Evolutionary conservation across 2,113 vertebrate genomes (phyloP), one percentile per base, ranked within the genome.

Genomic region (Sitta europaea): DNA sequence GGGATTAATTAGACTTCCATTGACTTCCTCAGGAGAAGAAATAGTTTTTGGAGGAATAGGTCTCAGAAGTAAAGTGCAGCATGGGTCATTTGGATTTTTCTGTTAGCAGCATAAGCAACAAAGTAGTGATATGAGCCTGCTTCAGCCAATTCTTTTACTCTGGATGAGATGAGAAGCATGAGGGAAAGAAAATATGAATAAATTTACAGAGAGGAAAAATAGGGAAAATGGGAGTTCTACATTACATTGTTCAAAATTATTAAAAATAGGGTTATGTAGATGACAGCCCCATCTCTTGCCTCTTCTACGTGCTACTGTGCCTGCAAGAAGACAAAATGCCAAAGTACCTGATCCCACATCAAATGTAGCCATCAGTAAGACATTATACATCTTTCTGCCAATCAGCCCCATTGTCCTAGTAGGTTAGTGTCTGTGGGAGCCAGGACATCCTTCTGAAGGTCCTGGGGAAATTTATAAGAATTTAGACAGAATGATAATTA

Each of bases 1-100:
- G 91, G 66, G 81, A 87, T 47, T 94, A 92, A 91, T 96, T 91
- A 92, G 48, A 50, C 45, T 79, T 86, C 53, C 58, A 95, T 17
- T 91, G 66, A 85, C 81, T 94, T 95, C 90, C 38, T 65, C 73
- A 84, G 66, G 84, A 94, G 94, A 54, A 86, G 78, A 92, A 91
- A 65, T 27, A 43, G 66, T 88, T 91, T 94, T 88, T 88, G 12
- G 23, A 91, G 70, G 89, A 94, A 63, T 68, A 75, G 81, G 20
- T 50, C 87, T 92, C 70, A 28, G 66, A 81, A 82, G 22, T 36
- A 66, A 88, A 62, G 29, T 28, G 21, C 22, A 47, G 50, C 36
- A 38, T 14, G 54, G 73, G 51, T 95, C 35, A 65, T 83, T 87
- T 75, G 35, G 35, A 28, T 89, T 76, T 90, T 70, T 47, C 70